Evolutionary conservation across 1,140 invertebrate species (phyloP), one percentile per base, ranked within the genome.

Genomic region (Zaprionus capensis): DNA sequence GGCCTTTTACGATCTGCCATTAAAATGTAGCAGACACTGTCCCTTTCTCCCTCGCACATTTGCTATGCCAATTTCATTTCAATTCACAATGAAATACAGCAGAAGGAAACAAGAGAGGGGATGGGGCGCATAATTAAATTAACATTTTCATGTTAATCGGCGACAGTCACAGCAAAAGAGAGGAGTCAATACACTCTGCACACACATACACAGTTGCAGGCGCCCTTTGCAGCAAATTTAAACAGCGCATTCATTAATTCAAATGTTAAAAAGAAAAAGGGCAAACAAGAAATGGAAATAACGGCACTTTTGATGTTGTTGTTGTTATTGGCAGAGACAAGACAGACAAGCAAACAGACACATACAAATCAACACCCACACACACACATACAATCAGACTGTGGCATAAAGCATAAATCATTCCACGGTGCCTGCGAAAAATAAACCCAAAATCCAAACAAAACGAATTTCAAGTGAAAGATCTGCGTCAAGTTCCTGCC

Each of bases 61-160:
- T 28, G 9, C 14, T 17, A 20, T 22, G 15, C 36, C 36, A 31
- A 65, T 55, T 46, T 46, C n/a, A 17, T 46, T 51, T 15, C 26
- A 46, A 26, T 46, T 65, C 44, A 46, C 31, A 28, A 51, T 67
- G 14, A 20, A 14, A n/a, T 20, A 28, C 1, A 34, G 51, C 24
- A 56, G 20, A 2, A 41, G 24, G 12, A 51, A 20, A 4, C 15
- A 7, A 46, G 31, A 31, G 6, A 5, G 49, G 5, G 1, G 14
- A 1, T 5, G 36, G 14, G 49, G 12, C 55, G 76, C 65, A 71
- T 88, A 90, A 88, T 90, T 90, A 70, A 88, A 88, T 88, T 88
- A 88, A 81, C 84, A 90, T 68, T 76, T 64, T 65, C 69, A 65
- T 70, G 53, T 56, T 81, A 84, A 81, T 34, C 66, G 76, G 49